Evolutionary conservation across 2,888 invertebrate species (phyloP).

Genomic region (Frankliniella intonsa): DNA sequence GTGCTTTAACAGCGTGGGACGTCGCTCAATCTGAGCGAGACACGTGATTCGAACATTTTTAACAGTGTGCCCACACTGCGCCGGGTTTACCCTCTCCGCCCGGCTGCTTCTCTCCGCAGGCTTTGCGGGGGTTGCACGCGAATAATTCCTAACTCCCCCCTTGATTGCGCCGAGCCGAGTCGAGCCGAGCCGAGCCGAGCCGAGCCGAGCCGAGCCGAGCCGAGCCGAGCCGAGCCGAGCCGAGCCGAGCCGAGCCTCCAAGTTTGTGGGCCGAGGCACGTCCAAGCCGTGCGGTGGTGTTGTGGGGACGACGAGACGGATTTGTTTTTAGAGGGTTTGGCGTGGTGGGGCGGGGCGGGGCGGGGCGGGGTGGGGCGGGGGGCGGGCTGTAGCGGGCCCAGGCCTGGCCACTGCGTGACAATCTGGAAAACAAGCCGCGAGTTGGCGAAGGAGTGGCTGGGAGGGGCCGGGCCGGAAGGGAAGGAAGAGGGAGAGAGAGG

Average conservation of each 20-base stretch:
- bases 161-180: neutral
- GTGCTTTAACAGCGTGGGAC: too few relatives aligned
- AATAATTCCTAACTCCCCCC: conserved; percentile 7
- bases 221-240: neutral
- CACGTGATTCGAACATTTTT: too few relatives aligned
- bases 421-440: neutral
- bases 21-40: too few relatives aligned
- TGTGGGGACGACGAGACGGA: too few relatives aligned
- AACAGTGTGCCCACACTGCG: too few relatives aligned
- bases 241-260: neutral
- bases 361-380: neutral
- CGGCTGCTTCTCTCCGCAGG: too few relatives aligned
- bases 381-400: neutral
- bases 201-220: too few relatives aligned
- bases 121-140: neutral
- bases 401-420: neutral
- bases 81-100: too few relatives aligned
- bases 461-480: neutral
- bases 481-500: too few relatives aligned
- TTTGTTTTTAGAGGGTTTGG: too few relatives aligned
- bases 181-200: neutral
- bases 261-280: neutral
- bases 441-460: neutral
- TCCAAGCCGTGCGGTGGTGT: neutral
- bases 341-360: too few relatives aligned